Percentiles rank a stretch among this genome's conserved stretches.
Evolutionary conservation across 2,888 invertebrate genomes (phyloP).

Genomic region (Amphiduros pacificus): DNA sequence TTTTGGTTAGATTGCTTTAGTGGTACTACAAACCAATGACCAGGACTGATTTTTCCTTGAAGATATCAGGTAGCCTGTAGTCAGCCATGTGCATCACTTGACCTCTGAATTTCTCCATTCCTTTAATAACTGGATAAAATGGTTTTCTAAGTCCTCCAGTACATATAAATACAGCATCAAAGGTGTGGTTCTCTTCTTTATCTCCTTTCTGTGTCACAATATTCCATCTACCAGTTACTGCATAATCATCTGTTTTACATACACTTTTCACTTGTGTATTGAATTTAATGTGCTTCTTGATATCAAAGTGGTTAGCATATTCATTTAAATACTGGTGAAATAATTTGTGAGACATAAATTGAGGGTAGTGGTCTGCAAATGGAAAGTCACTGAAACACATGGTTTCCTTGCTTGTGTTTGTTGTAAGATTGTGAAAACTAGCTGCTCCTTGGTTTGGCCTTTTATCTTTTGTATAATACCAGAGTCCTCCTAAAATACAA

Average conservation of each 20-base stretch:
- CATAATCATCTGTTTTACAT: slow-evolving; percentile 37
- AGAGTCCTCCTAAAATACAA: too few species aligned
- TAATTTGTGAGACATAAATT: slow-evolving; percentile 56
- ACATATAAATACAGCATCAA: slow-evolving; percentile 50
- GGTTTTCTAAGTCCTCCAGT: slow-evolving; percentile 41
- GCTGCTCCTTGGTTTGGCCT: slow-evolving; percentile 34
- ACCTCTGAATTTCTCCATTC: slow-evolving; percentile 43
- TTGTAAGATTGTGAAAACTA: slow-evolving; percentile 47
- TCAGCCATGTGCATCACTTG: slow-evolving; percentile 45
- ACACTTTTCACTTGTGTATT: slow-evolving; percentile 39
- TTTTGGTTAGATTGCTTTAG: too few species aligned
- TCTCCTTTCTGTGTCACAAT: slow-evolving; percentile 39
- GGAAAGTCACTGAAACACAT: slow-evolving; percentile 57
- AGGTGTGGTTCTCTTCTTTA: slow-evolving; percentile 32
- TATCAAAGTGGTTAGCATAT: slow-evolving; percentile 38
- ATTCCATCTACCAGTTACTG: slow-evolving; percentile 47
- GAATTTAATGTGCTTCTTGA: slow-evolving; percentile 45
- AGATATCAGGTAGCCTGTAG: too few species aligned
- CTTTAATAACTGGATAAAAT: slow-evolving; percentile 38
- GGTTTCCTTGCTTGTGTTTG: slow-evolving; percentile 52
- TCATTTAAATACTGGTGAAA: slow-evolving; percentile 31
- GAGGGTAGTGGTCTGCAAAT: slow-evolving; percentile 49
- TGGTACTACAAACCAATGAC: too few species aligned
- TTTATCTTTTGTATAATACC: slow-evolving; percentile 43
- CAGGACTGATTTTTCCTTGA: too few species aligned